Evolutionary conservation across 2,113 vertebrate genomes (phyloP).

Genomic region (Coptodon rendalli): DNA sequence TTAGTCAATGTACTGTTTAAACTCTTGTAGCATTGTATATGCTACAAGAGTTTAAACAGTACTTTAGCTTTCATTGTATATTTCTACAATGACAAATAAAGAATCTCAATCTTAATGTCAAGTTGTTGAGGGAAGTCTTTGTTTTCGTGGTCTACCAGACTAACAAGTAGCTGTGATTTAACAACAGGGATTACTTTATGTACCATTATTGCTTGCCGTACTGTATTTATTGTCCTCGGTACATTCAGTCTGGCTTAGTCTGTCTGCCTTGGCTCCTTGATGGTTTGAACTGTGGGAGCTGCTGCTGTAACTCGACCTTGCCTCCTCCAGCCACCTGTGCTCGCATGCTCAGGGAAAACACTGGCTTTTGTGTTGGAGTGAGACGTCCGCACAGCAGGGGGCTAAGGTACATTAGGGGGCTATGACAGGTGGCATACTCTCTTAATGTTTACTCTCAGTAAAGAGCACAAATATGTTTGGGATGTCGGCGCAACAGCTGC

Average conservation of each 20-base stretch:
- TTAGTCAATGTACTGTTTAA: neutral
- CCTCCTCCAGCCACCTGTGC: conserved; percentile 70
- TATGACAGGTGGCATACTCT: conserved; percentile 57
- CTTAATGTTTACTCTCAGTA: neutral
- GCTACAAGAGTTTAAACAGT: neutral
- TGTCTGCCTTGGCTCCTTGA: conserved; percentile 28
- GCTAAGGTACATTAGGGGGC: conserved; percentile 39
- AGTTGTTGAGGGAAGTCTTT: neutral
- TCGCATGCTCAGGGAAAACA: conserved; percentile 62
- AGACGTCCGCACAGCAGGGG: conserved; percentile 56
- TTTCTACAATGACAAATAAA: neutral
- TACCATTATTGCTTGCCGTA: neutral
- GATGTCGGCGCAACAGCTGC: conserved; percentile 49
- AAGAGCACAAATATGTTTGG: neutral
- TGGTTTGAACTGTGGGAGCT: conserved; percentile 10
- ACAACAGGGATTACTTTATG: neutral
- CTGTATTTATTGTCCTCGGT: neutral
- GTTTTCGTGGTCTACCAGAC: neutral
- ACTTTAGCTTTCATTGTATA: neutral
- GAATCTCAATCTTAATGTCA: neutral
- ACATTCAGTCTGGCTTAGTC: neutral
- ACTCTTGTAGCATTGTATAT: neutral
- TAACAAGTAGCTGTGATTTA: neutral
- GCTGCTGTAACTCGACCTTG: conserved; percentile 61
- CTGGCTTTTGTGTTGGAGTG: conserved; percentile 67